A percentile compares a stretch with the other conserved stretches of the same genome.
Evolutionary conservation across 2,113 vertebrate species (phyloP).

Genomic region (Tamias sibiricus): DNA sequence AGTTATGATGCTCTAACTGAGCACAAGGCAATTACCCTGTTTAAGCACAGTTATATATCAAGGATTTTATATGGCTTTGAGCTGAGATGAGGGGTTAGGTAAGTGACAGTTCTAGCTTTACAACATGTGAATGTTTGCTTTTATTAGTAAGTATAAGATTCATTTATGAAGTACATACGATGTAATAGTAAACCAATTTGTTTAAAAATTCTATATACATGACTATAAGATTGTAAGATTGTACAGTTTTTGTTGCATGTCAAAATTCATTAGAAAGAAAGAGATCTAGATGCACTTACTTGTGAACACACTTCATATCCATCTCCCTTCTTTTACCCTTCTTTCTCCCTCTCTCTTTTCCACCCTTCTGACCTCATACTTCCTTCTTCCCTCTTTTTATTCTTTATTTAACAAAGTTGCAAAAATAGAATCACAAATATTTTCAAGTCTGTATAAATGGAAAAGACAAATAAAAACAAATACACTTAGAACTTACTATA

Average conservation of each 20-base stretch:
- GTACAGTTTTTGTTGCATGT: not conserved
- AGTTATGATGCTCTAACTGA: constrained; percentile 49
- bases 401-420: not conserved
- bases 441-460: not conserved
- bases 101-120: constrained; percentile 39
- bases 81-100: constrained; percentile 63
- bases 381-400: not conserved
- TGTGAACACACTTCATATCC: not conserved
- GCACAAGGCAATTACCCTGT: constrained; percentile 61
- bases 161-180: constrained; percentile 70
- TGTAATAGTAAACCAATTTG: constrained; percentile 25
- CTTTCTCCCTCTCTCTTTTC: fast-evolving
- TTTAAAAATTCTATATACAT: not conserved
- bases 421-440: not conserved
- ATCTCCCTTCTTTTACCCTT: not conserved
- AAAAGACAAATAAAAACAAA: constrained; percentile 29
- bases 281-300: not conserved
- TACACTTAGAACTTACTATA: not conserved
- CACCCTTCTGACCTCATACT: not conserved
- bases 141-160: constrained; percentile 69
- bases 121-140: constrained; percentile 59
- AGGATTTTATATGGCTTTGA: constrained; percentile 46
- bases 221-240: not conserved
- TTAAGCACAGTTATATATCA: constrained; percentile 67
- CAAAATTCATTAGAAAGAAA: not conserved